Base-by-base conservation (phyloP, 2,113 vertebrate species). In the Dendropsophus ebraccatus region DNA sequence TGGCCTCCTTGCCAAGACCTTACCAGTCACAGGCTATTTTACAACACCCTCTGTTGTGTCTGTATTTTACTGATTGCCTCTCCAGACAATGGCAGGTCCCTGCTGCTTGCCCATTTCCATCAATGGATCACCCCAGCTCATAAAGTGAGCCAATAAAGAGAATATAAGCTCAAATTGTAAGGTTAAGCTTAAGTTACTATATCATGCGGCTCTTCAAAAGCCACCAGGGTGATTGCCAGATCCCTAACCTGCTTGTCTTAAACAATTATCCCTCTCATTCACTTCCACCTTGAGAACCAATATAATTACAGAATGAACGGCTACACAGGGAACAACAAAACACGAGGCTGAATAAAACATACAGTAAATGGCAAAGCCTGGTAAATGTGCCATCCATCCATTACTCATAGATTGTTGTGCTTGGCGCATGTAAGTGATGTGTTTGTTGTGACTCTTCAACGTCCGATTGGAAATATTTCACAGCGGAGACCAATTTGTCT, bases 311-410 rank as follows among this genome's bases (percentile, higher is more conserved):
- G 54, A 56, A 80, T 80, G 37, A 60, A 80, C 60, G 77, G 17
- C 45, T 82, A 50, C 80, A 69, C 60, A n/a, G 80, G 80, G 80
- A 82, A 28, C 80, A 82, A 82, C 56, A 80, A 80, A 80, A 80
- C 77, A 62, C 14, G 13, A 13, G 58, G 77, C 54, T 17, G 77
- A 41, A 60, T 45, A 80, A 69, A 80, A 62, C 23, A 56, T 80
- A 80, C 54, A 60, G 77, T 80, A 80, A 37, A 62, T 13, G 77
- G 32, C 13, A n/a, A 41, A 10, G 54, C 54, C 25, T 80, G 77
- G 77, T 45, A 80, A 69, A 72, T 25, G 49, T 70, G 47, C 13
- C 47, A 70, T 72, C 65, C 30, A 72, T 69, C 80, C 62, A 82
- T 82, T 69, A 82, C 62, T n/a, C 47, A n/a, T 41, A 54, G 32